These are phyloP conservation scores for Acromyrmex echinatior DNA, from an alignment of 1,140 invertebrate genomes.

Conservation along the genomic window DNA sequence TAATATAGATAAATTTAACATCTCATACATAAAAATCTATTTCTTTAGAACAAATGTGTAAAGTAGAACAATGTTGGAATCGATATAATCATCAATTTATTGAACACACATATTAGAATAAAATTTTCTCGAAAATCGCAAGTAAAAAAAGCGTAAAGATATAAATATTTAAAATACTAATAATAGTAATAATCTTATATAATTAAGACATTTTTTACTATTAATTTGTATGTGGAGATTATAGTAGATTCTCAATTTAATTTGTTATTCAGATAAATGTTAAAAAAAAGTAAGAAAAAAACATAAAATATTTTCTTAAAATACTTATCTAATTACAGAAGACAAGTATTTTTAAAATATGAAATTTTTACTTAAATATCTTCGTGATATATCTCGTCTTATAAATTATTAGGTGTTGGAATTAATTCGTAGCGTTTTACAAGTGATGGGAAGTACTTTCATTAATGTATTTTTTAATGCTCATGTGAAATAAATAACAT, in stretches of 20 bases:
- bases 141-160: neutral
- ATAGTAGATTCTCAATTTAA: neutral
- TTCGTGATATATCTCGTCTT: neutral
- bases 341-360: neutral
- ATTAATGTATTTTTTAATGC: too few relatives aligned
- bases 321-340: neutral
- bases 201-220: too few relatives aligned
- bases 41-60: neutral
- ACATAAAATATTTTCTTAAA: neutral
- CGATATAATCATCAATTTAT: neutral
- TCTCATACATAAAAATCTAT: neutral
- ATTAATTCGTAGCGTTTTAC: too few relatives aligned
- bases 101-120: neutral
- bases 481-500: too few relatives aligned
- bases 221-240: too few relatives aligned
- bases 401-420: too few relatives aligned
- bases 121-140: neutral
- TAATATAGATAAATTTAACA: neutral
- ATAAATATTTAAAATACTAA: neutral
- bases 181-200: neutral
- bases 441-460: too few relatives aligned
- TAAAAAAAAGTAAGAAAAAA: neutral
- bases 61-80: neutral
- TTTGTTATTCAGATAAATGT: neutral
- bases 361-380: neutral